Evolutionary conservation across 2,888 invertebrate species (phyloP), one percentile per base, ranked within the genome.

Genomic region (Dicycla oo): DNA sequence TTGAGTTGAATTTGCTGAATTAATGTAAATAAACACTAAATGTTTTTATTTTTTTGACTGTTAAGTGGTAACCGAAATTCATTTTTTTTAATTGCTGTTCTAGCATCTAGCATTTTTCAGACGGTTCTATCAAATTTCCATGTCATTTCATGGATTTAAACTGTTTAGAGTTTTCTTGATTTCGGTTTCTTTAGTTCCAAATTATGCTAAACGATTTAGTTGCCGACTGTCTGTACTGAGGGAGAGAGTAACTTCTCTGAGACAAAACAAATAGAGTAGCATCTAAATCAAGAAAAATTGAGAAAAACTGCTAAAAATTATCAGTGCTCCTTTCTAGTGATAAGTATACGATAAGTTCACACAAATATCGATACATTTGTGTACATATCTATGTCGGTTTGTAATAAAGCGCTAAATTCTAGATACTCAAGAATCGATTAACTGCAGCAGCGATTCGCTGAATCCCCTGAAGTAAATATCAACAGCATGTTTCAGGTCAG

Each of bases 401-500:
- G 34, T 75, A 74, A 69, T 56, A 58, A 56, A 63, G 40, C 18
- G 11, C 66, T 45, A 58, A 69, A 63, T 69, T 63, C 53, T 26
- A 62, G 63, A 72, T 67, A 58, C 23, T 23, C 3, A 74, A 34
- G 54, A 67, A 80, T 70, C 54, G 54, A 68, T 80, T 54, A 68
- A 77, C 57, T 70, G 60, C 69, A 54, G 56, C 62, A 69, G 62
- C 63, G 34, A 67, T 78, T 74, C 74, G 60, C 26, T 7, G 78
- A 81, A 78, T 54, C 43, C 64, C 34, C n/a, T 38, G 3, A 34
- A n/a, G 62, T 73, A 69, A 73, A 78, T 65, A 78, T 72, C 60
- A 69, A 65, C 49, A 56, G 53, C 67, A 60, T 60, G 45, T 73
- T 81, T 56, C 69, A 54, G 60, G 45, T 56, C 58, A 70, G 40